Base-by-base conservation (phyloP, 2,113 vertebrate genomes). In the Entosphenus tridentatus region DNA sequence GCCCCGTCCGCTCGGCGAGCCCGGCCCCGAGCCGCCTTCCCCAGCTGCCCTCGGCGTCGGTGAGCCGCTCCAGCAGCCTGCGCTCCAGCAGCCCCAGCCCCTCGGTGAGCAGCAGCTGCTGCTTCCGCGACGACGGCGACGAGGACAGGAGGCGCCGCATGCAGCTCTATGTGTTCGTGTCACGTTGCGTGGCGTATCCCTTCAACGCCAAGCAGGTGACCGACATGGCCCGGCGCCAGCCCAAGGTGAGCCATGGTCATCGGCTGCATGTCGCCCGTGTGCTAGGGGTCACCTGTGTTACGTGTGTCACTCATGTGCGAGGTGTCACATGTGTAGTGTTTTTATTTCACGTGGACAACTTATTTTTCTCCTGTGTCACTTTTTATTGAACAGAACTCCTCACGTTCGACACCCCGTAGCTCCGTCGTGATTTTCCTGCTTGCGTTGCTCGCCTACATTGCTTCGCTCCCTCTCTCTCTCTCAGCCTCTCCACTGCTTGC, bases 171-270 rank as follows among this genome's bases (percentile, higher is more conserved):
- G 87, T 87, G 55, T 86, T 93, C 76, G 82, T 96, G 56, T 82
- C 87, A 75, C 76, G 89, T 70, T 92, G 90, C 77, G 85, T 95
- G 57, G 84, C 90, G 1, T 82, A 86, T 75, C 87, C 87, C 2
- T 88, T 88, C 74, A 92, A 86, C 72, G 87, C 88, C 74, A 92
- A 92, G 76, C 88, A 92, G 78, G 86, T 87, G 73, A 92, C 87
- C 1, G 87, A 89, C 76, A 89, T 89, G 87, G 82, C 86, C 77
- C 77, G 87, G 13, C 74, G 87, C 73, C 83, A 90, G 80, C 88
- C 89, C 75, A 92, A 92, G 87, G 88, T 90, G 74, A 78, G 78
- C 39, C 39, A 39, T 39, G 39, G 39, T 39, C 39, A 7, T 39
- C 39, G 39, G 39, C 39, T 39, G 39, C 39, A 39, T 39, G 39